A percentile compares a stretch with the other conserved stretches of the same genome.
Conservation (phyloP, 2,113 vertebrate species). For the Gorsachius goisagi region DNA sequence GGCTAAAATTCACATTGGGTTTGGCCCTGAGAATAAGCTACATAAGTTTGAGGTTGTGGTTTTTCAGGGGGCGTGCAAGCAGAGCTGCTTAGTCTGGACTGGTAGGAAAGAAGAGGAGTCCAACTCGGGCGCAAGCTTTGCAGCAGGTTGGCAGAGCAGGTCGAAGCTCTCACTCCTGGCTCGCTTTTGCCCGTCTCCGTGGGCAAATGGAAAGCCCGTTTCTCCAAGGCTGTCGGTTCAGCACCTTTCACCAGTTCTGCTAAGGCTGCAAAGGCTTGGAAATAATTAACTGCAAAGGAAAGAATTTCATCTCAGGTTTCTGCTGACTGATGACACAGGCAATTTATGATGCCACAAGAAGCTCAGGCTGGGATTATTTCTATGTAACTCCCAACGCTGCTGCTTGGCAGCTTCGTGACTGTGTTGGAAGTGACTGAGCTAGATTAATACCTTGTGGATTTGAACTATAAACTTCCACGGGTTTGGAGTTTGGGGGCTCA, state of each 20-base stretch:
- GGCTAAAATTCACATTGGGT: background rate
- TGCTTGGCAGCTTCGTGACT: constrained; percentile 33
- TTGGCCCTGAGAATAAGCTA: background rate
- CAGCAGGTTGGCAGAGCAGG: background rate
- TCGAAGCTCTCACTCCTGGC: background rate
- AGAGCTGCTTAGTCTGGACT: background rate
- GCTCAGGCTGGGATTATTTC: constrained; percentile 39
- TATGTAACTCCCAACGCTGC: background rate
- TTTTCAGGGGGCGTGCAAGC: background rate
- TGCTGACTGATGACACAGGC: constrained; percentile 43
- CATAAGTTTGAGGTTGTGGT: background rate
- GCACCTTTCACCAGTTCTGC: background rate
- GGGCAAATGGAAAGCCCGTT: background rate
- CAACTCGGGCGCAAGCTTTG: background rate
- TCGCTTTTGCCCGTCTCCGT: background rate
- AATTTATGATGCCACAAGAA: constrained; percentile 52
- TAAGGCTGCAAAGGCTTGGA: constrained; percentile 8
- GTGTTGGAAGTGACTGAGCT: background rate
- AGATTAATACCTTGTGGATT: background rate
- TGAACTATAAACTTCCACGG: background rate
- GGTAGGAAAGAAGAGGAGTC: background rate
- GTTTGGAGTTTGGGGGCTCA: background rate
- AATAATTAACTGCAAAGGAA: constrained; percentile 41
- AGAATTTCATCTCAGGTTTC: constrained; percentile 16
- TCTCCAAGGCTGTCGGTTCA: background rate